phyloP scores from a whole-genome alignment of 2,797 vertebrate genomes.

The Acipenser transmontanus region DNA sequence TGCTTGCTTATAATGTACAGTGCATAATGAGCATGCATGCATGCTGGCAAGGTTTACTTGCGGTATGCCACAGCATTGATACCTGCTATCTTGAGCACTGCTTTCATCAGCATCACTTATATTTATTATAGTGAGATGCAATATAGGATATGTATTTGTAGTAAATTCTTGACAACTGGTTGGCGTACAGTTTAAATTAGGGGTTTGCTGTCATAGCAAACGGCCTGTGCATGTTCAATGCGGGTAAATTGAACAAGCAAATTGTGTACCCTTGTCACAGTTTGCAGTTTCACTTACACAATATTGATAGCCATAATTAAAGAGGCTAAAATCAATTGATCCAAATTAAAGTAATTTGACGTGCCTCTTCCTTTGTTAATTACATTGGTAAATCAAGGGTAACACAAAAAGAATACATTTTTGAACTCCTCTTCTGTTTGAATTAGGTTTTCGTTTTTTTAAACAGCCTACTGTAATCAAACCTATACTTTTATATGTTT shows the following conservation, averaged over 20 bases:
- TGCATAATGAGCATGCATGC: slow-evolving; percentile 26
- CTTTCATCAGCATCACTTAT: slow-evolving; percentile 25
- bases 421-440: slow-evolving; percentile 25
- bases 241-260: slow-evolving; percentile 40
- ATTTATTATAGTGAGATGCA: slow-evolving; percentile 21
- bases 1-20: slow-evolving; percentile 24
- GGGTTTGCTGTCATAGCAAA: neutral
- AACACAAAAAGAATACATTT: slow-evolving; percentile 41
- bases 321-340: slow-evolving; percentile 53
- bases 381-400: slow-evolving; percentile 44
- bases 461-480: no score
- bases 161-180: slow-evolving; percentile 26
- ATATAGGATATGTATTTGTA: slow-evolving; percentile 16
- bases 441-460: slow-evolving; percentile 16
- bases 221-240: slow-evolving; percentile 12
- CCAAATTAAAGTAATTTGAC: slow-evolving; percentile 51
- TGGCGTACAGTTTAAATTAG: no score
- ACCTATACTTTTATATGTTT: no score
- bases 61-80: slow-evolving; percentile 12
- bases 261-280: slow-evolving; percentile 12
- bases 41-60: slow-evolving; percentile 16
- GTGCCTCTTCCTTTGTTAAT: slow-evolving; percentile 44
- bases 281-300: slow-evolving; percentile 41
- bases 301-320: slow-evolving; percentile 59
- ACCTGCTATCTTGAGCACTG: slow-evolving; percentile 17